Base-by-base conservation (phyloP, 2,797 vertebrate genomes). In the Aplochiton taeniatus region DNA sequence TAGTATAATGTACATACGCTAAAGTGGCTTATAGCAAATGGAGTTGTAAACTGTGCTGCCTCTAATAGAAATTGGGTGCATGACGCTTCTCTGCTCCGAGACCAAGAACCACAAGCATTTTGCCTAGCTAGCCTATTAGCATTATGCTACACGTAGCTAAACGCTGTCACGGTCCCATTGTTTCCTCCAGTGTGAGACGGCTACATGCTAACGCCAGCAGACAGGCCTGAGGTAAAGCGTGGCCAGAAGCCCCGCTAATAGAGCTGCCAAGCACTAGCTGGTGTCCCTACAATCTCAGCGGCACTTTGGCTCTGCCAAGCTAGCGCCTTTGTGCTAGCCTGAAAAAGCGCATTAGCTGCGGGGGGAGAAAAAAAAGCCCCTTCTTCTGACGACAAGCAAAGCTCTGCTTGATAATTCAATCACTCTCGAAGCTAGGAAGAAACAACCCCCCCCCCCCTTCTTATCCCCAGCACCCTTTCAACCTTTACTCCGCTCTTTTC, bases 381-480 rank as follows among this genome's bases (percentile, higher is more conserved):
- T 86, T 79, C 81, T 70, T 77, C 74, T 79, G 84, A 89, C 88
- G 84, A 87, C 84, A 72, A 81, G 87, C 76, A 84, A 85, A 90
- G 87, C 88, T 80, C 72, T 75, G 74, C 85, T 85, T 90, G 89
- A 90, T 90, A 85, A 89, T 90, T 90, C 86, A 90, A 90, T 90
- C 88, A 80, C 80, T 86, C 76, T 75, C 67, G 20, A 12, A 19
- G 44, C 8, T 18, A 10, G n/a, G 8, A 4, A 48, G 11, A 48
- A 11, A 48, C 47, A 48, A 4, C 47, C 47, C 0, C 43, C 52
- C 44, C 67, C 11, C 56, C 72, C 69, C 56, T 63, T 55, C 20
- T 14, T 31, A 31, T 18, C 53, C 20, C 19, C 53, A 20, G 12
- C 18, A 20, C 19, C 19, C 53, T 31, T 17, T 43, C 11, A 19